phyloP scores from a whole-genome alignment of 2,113 vertebrate species.

The Marmota monax region DNA sequence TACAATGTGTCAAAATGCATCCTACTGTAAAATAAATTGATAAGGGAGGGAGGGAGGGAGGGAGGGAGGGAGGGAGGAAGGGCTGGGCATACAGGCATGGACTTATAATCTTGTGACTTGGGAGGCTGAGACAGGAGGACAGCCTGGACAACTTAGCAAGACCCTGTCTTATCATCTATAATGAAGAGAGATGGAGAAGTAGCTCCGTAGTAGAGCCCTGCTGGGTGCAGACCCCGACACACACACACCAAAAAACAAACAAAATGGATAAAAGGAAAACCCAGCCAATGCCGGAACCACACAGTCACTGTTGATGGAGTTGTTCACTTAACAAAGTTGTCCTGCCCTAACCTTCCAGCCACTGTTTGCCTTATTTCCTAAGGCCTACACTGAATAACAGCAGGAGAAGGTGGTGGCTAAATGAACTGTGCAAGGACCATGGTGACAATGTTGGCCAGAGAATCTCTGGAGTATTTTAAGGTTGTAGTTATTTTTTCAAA shows the following conservation, averaged over 20 bases:
- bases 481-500: background rate
- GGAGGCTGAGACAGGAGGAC: background rate
- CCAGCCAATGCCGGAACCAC: background rate
- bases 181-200: too few relatives aligned
- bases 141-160: too few relatives aligned
- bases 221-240: too few relatives aligned
- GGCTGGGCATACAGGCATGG: background rate
- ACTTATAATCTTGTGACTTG: too few relatives aligned
- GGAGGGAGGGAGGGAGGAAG: background rate
- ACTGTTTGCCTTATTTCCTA: background rate
- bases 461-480: slow-evolving; percentile 60
- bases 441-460: slow-evolving; percentile 11
- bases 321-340: fast-evolving
- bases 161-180: too few relatives aligned
- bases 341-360: background rate
- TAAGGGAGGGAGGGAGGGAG: background rate
- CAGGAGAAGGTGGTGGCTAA: slow-evolving; percentile 41
- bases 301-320: fast-evolving
- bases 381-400: background rate
- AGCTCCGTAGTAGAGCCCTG: too few relatives aligned
- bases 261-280: background rate
- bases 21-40: too few relatives aligned
- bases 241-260: too few relatives aligned
- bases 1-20: too few relatives aligned
- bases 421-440: slow-evolving; percentile 48